These are phyloP conservation scores for Camelus dromedarius DNA, from an alignment of 2,113 vertebrate species.

Conservation along the genomic window DNA sequence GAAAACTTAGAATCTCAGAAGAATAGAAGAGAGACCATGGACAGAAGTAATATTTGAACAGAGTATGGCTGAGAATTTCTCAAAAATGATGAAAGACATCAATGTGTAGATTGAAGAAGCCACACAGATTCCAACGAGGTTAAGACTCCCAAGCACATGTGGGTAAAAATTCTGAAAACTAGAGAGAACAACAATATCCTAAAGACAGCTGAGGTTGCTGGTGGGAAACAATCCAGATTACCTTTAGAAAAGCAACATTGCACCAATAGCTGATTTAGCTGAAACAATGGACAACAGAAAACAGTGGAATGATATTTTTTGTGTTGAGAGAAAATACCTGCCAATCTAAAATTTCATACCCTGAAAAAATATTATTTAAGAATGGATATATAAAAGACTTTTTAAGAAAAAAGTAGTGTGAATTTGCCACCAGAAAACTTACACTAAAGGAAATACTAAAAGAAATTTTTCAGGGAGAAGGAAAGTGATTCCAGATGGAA, in stretches of 20 bases:
- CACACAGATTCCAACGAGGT: neutral
- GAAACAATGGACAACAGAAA: conserved; percentile 1
- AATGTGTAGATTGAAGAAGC: neutral
- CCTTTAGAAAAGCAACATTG: neutral
- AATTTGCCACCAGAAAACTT: neutral
- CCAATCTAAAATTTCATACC: neutral
- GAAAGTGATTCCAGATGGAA: neutral
- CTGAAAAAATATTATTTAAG: neutral
- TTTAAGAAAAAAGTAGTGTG: neutral
- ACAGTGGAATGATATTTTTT: neutral
- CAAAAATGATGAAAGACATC: conserved; percentile 13
- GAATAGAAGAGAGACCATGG: neutral
- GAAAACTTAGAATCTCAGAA: neutral
- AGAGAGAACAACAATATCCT: neutral
- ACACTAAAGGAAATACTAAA: conserved; percentile 11
- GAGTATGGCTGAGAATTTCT: neutral
- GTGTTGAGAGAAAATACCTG: neutral
- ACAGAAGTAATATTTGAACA: neutral
- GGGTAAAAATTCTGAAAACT: neutral
- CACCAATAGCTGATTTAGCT: neutral
- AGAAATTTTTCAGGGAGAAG: neutral
- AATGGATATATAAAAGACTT: neutral
- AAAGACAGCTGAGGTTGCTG: neutral
- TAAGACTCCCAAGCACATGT: neutral
- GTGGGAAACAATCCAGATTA: neutral